Evolutionary conservation across 2,888 invertebrate genomes (phyloP).

Genomic region (Rotaria magnacalcarata): DNA sequence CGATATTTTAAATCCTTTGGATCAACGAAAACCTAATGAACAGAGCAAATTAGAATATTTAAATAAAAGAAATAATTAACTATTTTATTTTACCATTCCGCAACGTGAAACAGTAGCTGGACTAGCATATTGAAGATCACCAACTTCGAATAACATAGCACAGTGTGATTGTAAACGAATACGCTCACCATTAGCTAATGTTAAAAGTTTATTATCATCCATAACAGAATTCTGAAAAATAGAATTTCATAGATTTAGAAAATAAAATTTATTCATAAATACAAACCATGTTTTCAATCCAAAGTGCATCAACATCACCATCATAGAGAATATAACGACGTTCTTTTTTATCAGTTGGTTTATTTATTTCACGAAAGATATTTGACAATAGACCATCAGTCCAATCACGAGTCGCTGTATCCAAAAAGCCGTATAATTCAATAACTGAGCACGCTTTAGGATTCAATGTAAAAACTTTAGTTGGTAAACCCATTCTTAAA

Average conservation of each 20-base stretch:
- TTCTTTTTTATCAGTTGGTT: slow-evolving; percentile 70
- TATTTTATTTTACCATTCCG: slow-evolving; percentile 68
- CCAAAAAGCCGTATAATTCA: slow-evolving; percentile 80
- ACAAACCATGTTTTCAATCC: slow-evolving; percentile 82
- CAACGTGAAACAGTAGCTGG: slow-evolving; percentile 86
- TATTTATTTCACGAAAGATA: slow-evolving; percentile 84
- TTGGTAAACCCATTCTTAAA: slow-evolving; percentile 66
- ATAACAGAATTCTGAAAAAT: slow-evolving; percentile 73
- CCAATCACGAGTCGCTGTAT: slow-evolving; percentile 82
- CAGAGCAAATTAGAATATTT: not conserved
- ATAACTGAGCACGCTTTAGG: slow-evolving; percentile 83
- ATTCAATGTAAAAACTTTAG: slow-evolving; percentile 76
- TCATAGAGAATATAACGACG: slow-evolving; percentile 80
- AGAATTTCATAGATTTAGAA: too few species aligned
- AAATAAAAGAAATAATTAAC: not conserved
- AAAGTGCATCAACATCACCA: slow-evolving; percentile 85
- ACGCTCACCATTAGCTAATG: slow-evolving; percentile 82
- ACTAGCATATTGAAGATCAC: slow-evolving; percentile 80
- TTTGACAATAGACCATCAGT: slow-evolving; percentile 82
- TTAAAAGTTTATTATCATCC: slow-evolving; percentile 85
- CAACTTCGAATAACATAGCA: slow-evolving; percentile 80
- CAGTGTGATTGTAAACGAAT: slow-evolving; percentile 76
- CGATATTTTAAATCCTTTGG: slow-evolving; percentile 80
- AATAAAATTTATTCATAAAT: too few species aligned
- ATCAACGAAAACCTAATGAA: slow-evolving; percentile 70